Base-by-base conservation (phyloP, 2,797 vertebrate species). In the Adelosebastes latens region DNA sequence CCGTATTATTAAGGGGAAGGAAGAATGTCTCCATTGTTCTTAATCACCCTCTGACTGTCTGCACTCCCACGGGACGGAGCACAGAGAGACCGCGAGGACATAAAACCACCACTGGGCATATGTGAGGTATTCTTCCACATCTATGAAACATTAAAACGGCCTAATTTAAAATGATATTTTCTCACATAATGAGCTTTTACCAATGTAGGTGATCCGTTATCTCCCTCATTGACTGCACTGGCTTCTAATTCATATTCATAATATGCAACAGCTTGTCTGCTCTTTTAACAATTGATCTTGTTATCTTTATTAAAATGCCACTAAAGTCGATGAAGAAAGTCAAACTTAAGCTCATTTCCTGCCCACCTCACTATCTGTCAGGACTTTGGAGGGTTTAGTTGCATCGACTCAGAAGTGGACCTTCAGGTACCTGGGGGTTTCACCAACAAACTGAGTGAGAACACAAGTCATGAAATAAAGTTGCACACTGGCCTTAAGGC, bases 261-360 rank as follows among this genome's bases (percentile, higher is more conserved):
- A 83, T 20, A 69, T 56, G 42, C 52, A 55, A 55, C 34, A 67
- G 61, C 11, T 25, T 63, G 31, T 63, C 83, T 49, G 46, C 55
- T 77, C 68, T 52, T 82, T 70, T 66, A 70, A 64, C 60, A 78
- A 69, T 24, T 77, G 11, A 81, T 83, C 49, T 29, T 55, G 68
- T 82, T 71, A 22, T 80, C 31, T 81, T 73, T 53, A 80, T 84
- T 65, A 73, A 89, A 89, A 89, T 86, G 68, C 74, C 80, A 77
- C 56, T 60, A 49, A 59, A 79, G 77, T 77, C 53, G 81, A 79
- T 20, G 5, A 79, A 39, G 39, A 80, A 76, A 76, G 24, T 36
- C 24, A 63, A 32, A 83, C 55, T 64, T 36, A 14, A 25, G 59
- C 16, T 58, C 5, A 79, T 74, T 59, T 67, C 13, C 52, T 53